Base-by-base conservation (phyloP, 2,797 vertebrate species). In the Triplophysa bombifrons region DNA sequence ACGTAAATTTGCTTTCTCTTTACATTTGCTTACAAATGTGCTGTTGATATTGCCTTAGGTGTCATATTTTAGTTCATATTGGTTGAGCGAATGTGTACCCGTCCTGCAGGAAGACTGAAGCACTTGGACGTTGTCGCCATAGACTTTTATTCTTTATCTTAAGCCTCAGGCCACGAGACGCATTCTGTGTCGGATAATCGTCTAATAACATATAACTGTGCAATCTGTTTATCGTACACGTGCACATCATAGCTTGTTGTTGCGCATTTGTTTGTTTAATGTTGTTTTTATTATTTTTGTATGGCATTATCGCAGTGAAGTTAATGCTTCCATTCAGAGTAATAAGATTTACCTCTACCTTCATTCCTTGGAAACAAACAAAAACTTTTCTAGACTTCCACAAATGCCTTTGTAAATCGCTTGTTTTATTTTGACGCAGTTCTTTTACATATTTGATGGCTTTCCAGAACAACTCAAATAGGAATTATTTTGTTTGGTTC, bases 41-140 rank as follows among this genome's bases (percentile, higher is more conserved):
- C 76, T 53, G 76, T 64, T 53, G 48, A 27, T 78, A 61, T 78
- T 78, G 67, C 68, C 76, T 78, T 72, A 71, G 30, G 58, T 78
- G 46, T 72, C 58, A 53, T 77, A 38, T 53, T 58, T 78, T 50
- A 22, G 12, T 60, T 41, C 53, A 64, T 63, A 51, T 71, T 14
- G 46, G 11, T 48, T 48, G 75, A 60, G 55, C 67, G 66, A 38
- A 10, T 44, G 19, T 66, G 38, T 66, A 11, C 41, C n/a, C 41
- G n/a, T 25, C n/a, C 12, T 27, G 25, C 60, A 38, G 61, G 17
- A 38, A 64, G 27, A 61, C 4, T 41, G 14, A 68, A 68, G 41
- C 2, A 41, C 34, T 9, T 67, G 38, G 30, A 64, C 63, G 25
- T 30, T 7, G 14, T 17, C 16, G 27, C 63, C 19, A 19, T 44